phyloP scores from a whole-genome alignment of 2,888 invertebrate species.

The Prosopocoilus inquinatus region DNA sequence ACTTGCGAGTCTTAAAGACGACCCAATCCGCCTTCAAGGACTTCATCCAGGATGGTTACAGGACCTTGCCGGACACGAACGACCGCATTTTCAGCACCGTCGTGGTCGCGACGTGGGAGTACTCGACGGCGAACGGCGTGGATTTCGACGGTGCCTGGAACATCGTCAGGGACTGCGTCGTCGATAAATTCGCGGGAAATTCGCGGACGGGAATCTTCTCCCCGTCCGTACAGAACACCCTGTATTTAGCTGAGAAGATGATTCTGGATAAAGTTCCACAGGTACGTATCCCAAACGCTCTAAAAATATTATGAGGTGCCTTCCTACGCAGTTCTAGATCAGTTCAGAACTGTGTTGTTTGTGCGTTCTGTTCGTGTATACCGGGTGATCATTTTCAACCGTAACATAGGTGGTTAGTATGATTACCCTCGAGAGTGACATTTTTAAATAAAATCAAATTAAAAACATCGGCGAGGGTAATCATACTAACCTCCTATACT shows the following conservation, averaged over 20 bases:
- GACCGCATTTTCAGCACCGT: conserved; percentile 78
- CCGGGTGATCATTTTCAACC: too few species aligned
- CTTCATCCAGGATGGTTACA: conserved; percentile 76
- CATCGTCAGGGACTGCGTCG: conserved; percentile 66
- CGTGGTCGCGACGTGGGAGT: conserved; percentile 74
- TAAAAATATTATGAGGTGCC: too few species aligned
- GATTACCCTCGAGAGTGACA: too few species aligned
- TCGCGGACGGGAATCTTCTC: conserved; percentile 70
- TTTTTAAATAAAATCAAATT: too few species aligned
- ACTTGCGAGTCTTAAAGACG: conserved; percentile 72
- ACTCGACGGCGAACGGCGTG: conserved; percentile 61
- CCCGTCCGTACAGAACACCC: conserved; percentile 76
- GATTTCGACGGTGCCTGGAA: conserved; percentile 72
- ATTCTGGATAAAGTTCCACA: conserved; percentile 67
- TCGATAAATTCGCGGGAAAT: conserved; percentile 75
- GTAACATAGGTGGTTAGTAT: too few species aligned
- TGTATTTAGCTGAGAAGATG: conserved; percentile 69
- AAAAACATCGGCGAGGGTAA: too few species aligned
- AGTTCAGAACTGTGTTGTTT: too few species aligned
- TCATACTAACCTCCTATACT: too few species aligned
- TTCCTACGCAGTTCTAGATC: too few species aligned
- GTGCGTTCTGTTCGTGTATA: too few species aligned
- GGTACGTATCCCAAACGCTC: conserved; percentile 48
- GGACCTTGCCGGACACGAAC: conserved; percentile 70
- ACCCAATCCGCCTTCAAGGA: conserved; percentile 79